Evolutionary conservation across 2,797 vertebrate genomes (phyloP), one percentile per base, ranked within the genome.

Genomic region (Gambelia wislizenii): DNA sequence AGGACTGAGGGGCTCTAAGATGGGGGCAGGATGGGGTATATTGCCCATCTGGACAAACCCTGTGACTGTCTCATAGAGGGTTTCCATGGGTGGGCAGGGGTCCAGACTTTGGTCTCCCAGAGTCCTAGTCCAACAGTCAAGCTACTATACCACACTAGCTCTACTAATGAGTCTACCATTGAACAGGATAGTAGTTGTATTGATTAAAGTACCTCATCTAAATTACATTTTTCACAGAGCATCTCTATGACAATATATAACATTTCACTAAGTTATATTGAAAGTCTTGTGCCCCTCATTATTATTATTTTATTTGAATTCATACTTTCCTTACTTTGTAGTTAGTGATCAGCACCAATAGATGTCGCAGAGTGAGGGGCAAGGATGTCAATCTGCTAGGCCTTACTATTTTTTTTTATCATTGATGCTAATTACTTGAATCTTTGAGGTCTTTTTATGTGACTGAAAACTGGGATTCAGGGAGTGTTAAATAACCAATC

Each of bases 401-500:
- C 14, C 44, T 27, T 64, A 9, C 14, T 39, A 39, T 27, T 88
- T 76, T 61, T 27, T 88, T 76, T 61, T 44, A 20, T 79, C 33
- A 36, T 76, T 85, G 36, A 33, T 91, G 5, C 27, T 87, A 1
- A 0, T 85, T 89, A 88, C 69, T 67, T 88, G 27, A 87, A 90
- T 78, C 86, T 82, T 88, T 9, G 7, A 67, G 16, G 25, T 86
- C 3, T 54, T 72, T 16, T 36, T 70, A 70, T 70, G 30, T 13
- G 4, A 36, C 13, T 87, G 3, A 89, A 67, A n/a, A 47, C 0
- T 6, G 30, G 2, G 76, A 49, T 88, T 89, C 59, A 18, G 4
- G 84, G 61, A 54, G 59, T 84, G 14, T 56, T 69, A 86, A 92
- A 90, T 91, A 20, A 42, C 27, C n/a, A 89, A 44, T 85, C 33